Conservation (phyloP, 1,140 invertebrate species). For the Probaryconus sp. region DNA sequence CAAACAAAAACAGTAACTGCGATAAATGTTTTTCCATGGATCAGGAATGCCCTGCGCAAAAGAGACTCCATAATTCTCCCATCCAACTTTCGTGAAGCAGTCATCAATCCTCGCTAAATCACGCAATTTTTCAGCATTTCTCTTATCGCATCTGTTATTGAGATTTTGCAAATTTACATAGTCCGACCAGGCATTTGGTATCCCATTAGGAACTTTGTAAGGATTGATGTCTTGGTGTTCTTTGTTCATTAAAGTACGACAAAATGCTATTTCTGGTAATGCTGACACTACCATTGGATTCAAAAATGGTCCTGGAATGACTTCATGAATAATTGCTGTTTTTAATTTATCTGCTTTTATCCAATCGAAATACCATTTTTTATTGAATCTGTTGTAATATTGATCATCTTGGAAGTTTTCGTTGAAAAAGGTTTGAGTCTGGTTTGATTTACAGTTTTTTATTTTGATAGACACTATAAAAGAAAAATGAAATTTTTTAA, state of each 20-base stretch:
- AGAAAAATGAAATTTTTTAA: no score
- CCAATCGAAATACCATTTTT: conserved; percentile 17
- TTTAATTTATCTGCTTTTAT: conserved; percentile 6
- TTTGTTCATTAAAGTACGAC: neutral
- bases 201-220: conserved; percentile 1
- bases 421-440: no score
- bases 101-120: conserved; percentile 1
- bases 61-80: conserved; percentile 21
- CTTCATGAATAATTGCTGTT: neutral
- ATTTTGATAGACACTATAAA: no score
- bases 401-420: no score
- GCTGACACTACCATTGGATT: conserved; percentile 5
- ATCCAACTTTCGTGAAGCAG: conserved; percentile 2
- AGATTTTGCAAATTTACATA: neutral
- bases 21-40: conserved; percentile 34
- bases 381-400: conserved; percentile 9
- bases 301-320: conserved; percentile 19
- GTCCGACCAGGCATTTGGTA: conserved; percentile 22
- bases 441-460: no score
- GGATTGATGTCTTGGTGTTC: neutral
- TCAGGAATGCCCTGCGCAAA: conserved; percentile 34
- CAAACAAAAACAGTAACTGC: conserved; percentile 24
- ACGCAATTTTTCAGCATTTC: neutral
- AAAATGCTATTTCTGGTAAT: neutral
- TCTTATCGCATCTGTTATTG: conserved; percentile 22